Evolutionary conservation across 2,797 vertebrate genomes (phyloP).

Genomic region (Enoplosus armatus): DNA sequence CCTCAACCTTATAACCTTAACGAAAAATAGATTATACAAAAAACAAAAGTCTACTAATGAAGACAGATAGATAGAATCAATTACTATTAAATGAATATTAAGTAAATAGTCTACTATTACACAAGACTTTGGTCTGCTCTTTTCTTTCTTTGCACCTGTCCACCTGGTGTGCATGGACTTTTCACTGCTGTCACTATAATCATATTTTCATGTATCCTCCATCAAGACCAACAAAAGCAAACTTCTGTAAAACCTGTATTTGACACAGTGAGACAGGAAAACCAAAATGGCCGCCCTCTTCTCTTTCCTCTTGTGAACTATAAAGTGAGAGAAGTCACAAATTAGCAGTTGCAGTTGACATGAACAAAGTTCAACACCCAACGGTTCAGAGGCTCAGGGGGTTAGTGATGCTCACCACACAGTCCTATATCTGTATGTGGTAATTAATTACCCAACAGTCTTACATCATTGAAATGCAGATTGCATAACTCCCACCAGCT

Average conservation of each 20-base stretch:
- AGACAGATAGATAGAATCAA: neutral
- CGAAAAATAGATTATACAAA: neutral
- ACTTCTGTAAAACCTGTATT: neutral
- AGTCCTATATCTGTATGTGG: constrained; percentile 15
- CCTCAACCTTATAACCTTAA: neutral
- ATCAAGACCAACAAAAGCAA: neutral
- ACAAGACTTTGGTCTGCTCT: neutral
- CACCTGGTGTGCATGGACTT: neutral
- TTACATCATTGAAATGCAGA: constrained; percentile 57
- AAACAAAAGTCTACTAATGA: neutral
- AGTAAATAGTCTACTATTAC: neutral
- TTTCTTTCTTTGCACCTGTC: neutral
- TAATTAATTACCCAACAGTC: constrained; percentile 59
- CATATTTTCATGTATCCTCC: neutral
- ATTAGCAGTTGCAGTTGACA: constrained; percentile 31
- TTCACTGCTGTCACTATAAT: neutral
- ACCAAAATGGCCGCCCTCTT: neutral
- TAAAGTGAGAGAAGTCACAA: constrained; percentile 13
- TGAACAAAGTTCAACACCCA: constrained; percentile 13
- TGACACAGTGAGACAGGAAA: neutral
- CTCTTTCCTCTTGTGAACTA: neutral
- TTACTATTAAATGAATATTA: neutral
- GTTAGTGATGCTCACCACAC: constrained; percentile 22
- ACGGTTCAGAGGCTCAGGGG: neutral
- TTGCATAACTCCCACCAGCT: constrained; percentile 64